Conservation (phyloP, 1,140 invertebrate species). For the Philotrypesis tridentata region DNA sequence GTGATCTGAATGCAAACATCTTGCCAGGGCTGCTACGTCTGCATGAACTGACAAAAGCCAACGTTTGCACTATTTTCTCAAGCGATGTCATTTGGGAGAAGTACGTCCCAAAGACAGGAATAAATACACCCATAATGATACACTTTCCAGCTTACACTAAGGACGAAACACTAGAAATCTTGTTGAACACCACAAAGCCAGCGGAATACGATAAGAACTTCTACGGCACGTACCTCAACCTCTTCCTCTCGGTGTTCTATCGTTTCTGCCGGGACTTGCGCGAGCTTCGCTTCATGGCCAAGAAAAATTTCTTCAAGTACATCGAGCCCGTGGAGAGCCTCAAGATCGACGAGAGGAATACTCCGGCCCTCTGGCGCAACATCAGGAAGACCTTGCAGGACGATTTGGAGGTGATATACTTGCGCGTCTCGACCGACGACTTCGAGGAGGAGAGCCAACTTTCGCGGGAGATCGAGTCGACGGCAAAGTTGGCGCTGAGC, state of each 20-base stretch:
- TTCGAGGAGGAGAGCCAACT: conserved; percentile 56
- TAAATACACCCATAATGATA: conserved; percentile 83
- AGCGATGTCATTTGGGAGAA: conserved; percentile 88
- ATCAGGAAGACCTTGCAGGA: conserved; percentile 83
- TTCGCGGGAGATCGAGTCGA: conserved; percentile 70
- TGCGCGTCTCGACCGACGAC: conserved; percentile 76
- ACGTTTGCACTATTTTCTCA: conserved; percentile 85
- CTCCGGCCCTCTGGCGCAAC: conserved; percentile 83
- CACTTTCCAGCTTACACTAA: conserved; percentile 88
- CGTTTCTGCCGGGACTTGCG: conserved; percentile 86
- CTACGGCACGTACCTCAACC: conserved; percentile 85
- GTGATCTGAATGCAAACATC: conserved; percentile 82
- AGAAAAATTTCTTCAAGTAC: conserved; percentile 83
- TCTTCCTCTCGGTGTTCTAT: conserved; percentile 88
- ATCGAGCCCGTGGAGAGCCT: conserved; percentile 82
- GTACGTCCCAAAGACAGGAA: conserved; percentile 81
- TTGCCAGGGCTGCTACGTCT: conserved; percentile 82
- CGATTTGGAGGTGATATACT: conserved; percentile 85
- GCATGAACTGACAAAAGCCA: conserved; percentile 81
- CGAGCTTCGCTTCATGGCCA: conserved; percentile 84
- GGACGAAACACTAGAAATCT: conserved; percentile 84
- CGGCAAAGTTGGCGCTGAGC: conserved; percentile 77
- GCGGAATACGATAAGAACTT: conserved; percentile 72
- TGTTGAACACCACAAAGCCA: conserved; percentile 71
- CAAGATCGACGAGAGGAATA: conserved; percentile 77